Evolutionary conservation across 2,888 invertebrate genomes (phyloP).

Genomic region (Agrotis segetum): DNA sequence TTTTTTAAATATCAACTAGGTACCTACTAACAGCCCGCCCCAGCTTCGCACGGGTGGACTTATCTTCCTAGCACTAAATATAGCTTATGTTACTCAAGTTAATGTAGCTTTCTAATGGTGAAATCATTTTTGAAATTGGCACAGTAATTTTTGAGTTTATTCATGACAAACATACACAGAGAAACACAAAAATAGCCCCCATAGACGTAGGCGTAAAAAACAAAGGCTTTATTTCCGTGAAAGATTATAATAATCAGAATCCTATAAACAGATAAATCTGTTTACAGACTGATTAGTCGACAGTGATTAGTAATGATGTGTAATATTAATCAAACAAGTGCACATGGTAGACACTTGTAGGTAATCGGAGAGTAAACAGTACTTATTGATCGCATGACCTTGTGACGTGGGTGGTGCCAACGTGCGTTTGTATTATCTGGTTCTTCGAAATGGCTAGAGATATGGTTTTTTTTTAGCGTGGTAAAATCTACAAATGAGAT

Average conservation of each 20-base stretch:
- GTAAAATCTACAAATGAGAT: too few species aligned
- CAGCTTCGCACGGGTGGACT: too few species aligned
- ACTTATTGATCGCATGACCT: conserved; percentile 33
- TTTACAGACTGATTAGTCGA: conserved; percentile 39
- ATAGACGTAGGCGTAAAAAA: neutral
- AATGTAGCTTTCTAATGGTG: too few species aligned
- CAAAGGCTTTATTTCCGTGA: conserved; percentile 18
- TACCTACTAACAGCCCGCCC: too few species aligned
- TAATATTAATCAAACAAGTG: conserved; percentile 42
- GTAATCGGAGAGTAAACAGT: conserved; percentile 35
- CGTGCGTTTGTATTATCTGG: neutral
- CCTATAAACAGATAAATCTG: conserved; percentile 33
- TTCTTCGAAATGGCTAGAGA: neutral
- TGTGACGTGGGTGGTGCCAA: conserved; percentile 4
- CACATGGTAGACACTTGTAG: conserved; percentile 41
- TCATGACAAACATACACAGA: too few species aligned
- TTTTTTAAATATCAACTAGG: too few species aligned
- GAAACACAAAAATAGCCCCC: too few species aligned
- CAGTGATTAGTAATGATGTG: conserved; percentile 49
- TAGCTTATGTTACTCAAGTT: too few species aligned
- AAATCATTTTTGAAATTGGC: too few species aligned
- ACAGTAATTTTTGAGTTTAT: too few species aligned
- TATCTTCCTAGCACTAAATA: too few species aligned
- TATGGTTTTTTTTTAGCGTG: too few species aligned
- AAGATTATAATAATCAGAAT: conserved; percentile 30